phyloP scores from a whole-genome alignment of 1,140 invertebrate species.

The Diachasma alloeum region DNA sequence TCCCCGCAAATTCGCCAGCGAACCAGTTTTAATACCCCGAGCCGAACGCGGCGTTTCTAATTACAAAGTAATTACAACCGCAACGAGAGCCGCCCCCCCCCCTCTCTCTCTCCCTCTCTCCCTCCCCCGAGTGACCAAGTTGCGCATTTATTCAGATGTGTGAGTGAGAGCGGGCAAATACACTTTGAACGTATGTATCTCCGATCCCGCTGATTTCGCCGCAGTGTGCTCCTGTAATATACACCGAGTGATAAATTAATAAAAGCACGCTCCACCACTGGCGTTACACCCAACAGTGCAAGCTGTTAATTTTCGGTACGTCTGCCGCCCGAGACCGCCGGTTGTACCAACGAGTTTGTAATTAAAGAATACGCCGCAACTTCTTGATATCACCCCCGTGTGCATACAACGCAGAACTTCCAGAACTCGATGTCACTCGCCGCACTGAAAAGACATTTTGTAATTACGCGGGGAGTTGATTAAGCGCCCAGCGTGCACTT shows the following conservation, averaged over 20 bases:
- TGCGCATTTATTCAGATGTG: neutral
- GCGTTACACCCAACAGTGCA: constrained; percentile 35
- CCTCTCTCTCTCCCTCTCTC: neutral
- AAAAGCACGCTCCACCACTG: constrained; percentile 41
- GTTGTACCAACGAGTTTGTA: constrained; percentile 43
- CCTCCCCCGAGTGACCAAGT: neutral
- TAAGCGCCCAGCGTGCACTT: constrained; percentile 7
- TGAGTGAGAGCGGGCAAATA: neutral
- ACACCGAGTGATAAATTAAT: constrained; percentile 55
- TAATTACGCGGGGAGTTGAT: constrained; percentile 20
- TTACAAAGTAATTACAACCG: constrained; percentile 53
- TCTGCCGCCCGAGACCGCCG: constrained; percentile 1
- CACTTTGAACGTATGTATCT: neutral
- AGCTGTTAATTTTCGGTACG: constrained; percentile 32
- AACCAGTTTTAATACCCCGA: neutral
- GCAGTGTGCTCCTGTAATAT: constrained; percentile 38
- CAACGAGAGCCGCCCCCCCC: constrained; percentile 37
- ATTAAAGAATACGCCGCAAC: constrained; percentile 46
- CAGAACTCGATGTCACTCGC: neutral
- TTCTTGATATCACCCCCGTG: neutral
- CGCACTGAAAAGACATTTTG: neutral
- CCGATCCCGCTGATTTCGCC: constrained; percentile 1
- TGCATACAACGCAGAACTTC: neutral
- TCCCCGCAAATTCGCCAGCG: neutral
- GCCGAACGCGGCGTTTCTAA: constrained; percentile 38